Percentiles rank a stretch among this genome's conserved stretches.
These are phyloP conservation scores for Palloptera scutellata DNA, from an alignment of 2,888 invertebrate genomes.

Conservation along the genomic window DNA sequence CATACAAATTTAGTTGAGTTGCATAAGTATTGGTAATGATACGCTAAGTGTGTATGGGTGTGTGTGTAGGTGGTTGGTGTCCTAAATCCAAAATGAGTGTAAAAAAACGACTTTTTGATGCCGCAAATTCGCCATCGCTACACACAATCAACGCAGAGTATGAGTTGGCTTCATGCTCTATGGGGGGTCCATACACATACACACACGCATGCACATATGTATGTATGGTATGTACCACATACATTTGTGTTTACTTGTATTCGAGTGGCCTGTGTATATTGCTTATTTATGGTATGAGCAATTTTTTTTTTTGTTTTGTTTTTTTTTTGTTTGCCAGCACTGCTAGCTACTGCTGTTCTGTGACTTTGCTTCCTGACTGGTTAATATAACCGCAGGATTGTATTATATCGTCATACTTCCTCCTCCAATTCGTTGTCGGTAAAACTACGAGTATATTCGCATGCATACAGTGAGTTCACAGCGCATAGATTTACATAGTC, in stretches of 20 bases:
- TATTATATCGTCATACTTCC: slow-evolving; percentile 42
- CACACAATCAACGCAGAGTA: background rate
- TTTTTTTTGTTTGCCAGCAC: background rate
- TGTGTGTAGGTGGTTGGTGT: slow-evolving; percentile 33
- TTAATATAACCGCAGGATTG: slow-evolving; percentile 63
- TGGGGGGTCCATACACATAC: slow-evolving; percentile 23
- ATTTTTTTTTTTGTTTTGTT: background rate
- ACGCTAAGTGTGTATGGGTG: background rate
- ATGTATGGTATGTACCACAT: slow-evolving; percentile 30
- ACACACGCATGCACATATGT: slow-evolving; percentile 18
- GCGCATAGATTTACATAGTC: slow-evolving; percentile 29
- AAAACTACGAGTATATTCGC: no score
- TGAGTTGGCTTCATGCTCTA: slow-evolving; percentile 41
- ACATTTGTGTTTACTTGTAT: no score
- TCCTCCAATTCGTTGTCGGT: background rate
- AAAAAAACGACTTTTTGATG: slow-evolving; percentile 63
- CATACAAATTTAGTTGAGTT: background rate
- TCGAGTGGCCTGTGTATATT: slow-evolving; percentile 3
- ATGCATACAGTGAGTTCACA: no score
- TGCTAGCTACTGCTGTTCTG: slow-evolving; percentile 26
- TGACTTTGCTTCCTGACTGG: slow-evolving; percentile 62
- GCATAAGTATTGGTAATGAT: no score
- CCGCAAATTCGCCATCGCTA: slow-evolving; percentile 51
- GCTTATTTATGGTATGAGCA: slow-evolving; percentile 3
- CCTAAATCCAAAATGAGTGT: slow-evolving; percentile 43